phyloP scores from a whole-genome alignment of 2,888 invertebrate genomes.

The Loripinus fragilis region DNA sequence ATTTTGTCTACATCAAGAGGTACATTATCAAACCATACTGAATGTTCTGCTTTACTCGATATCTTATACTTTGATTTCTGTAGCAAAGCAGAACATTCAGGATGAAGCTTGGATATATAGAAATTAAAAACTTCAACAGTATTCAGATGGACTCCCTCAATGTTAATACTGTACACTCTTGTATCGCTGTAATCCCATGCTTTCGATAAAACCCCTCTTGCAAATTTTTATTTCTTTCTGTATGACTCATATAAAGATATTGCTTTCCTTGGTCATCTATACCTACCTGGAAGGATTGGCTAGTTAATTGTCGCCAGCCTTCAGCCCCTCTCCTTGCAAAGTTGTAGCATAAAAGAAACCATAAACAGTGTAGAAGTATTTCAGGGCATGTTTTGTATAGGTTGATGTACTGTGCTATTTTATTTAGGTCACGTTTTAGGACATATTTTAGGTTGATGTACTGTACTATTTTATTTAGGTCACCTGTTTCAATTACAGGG shows the following conservation, averaged over 20 bases:
- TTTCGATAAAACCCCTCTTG: slow-evolving; percentile 19
- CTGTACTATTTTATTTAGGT: neutral
- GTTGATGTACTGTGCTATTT: too few relatives aligned
- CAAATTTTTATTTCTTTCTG: slow-evolving; percentile 25
- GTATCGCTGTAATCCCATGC: slow-evolving; percentile 28
- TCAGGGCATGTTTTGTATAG: neutral
- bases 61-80: slow-evolving; percentile 3
- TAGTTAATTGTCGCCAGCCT: slow-evolving; percentile 17
- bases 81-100: slow-evolving; percentile 8
- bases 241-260: slow-evolving; percentile 9
- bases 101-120: neutral
- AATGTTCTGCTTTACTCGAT: neutral
- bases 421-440: too few relatives aligned
- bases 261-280: slow-evolving; percentile 20
- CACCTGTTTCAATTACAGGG: neutral
- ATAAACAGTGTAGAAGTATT: slow-evolving; percentile 12
- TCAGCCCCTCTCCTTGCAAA: slow-evolving; percentile 24
- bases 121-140: slow-evolving; percentile 21
- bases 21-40: slow-evolving; percentile 7
- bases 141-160: neutral
- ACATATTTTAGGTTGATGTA: neutral
- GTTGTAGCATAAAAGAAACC: slow-evolving; percentile 25
- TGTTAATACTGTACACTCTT: slow-evolving; percentile 8
- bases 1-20: slow-evolving; percentile 16
- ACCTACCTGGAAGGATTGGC: neutral